Evolutionary conservation across 53 echinoderm and acorn worm species (phyloP), one percentile per base, ranked within the genome.

Genomic region (Actinopyga echinites): DNA sequence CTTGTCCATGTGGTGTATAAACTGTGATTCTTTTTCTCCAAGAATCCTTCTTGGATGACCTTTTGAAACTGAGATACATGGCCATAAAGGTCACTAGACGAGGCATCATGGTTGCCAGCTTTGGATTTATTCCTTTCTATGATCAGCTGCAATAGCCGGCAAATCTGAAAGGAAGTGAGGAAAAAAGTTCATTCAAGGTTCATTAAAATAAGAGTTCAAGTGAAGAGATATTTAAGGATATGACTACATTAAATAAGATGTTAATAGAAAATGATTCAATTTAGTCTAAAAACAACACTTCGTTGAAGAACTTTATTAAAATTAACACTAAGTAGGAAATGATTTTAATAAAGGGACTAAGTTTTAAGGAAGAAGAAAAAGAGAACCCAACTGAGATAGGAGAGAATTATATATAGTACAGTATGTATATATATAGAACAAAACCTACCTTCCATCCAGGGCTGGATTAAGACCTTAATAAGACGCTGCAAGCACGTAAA

Each of bases 11-110:
- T 95, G 25, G 92, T 95, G 74, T 92, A 92, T 3, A 94, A 75
- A 69, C 92, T 99, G 84, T 99, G 94, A 68, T 92, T 95, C 75
- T 99, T 99, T 91, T 99, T 99, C 85, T 99, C 99, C 66, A 99
- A 85, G 69, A 94, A 92, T 0, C 97, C 99, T 88, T 99, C 99
- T 77, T 91, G 95, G 87, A 99, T 87, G 71, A 99, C 99, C 12
- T 90, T 83, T 85, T 99, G 99, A 45, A 92, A 94, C 59, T 94
- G 86, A 11, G 85, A 73, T 20, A 99, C 85, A 6, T 92, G 91
- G 30, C 89, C 87, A 56, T 84, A 74, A 69, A 92, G 85, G 87
- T 99, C 99, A n/a, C 86, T 85, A 63, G 90, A 88, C 23, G 90
- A 90, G 19, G 89, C 67, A 38, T 88, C 92, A 42, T 90, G 90